Conservation (phyloP, 2,797 vertebrate species). For the Lophotriccus pileatus region DNA sequence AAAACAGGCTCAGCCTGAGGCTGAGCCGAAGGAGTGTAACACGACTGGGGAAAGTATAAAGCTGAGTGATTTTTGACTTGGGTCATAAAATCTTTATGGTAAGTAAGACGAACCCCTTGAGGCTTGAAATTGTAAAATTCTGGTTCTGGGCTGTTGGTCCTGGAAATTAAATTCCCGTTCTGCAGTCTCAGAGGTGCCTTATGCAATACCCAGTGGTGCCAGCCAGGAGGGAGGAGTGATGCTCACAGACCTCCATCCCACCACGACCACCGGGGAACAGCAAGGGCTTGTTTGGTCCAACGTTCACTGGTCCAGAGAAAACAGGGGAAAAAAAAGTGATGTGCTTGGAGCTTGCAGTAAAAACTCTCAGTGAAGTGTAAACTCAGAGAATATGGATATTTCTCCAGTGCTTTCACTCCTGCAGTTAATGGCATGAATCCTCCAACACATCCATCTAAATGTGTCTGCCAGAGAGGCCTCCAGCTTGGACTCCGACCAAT, state of each 20-base stretch:
- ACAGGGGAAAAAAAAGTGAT: neutral
- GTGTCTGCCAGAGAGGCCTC: neutral
- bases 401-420: neutral
- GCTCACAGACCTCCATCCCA: neutral
- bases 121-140: neutral
- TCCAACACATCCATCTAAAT: neutral
- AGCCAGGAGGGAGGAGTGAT: neutral
- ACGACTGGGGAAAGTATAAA: neutral
- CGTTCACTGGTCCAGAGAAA: neutral
- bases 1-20: neutral
- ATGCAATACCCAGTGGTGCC: neutral
- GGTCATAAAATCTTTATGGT: constrained; percentile 20
- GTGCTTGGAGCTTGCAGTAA: neutral
- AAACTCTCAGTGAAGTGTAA: neutral
- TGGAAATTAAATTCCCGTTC: neutral
- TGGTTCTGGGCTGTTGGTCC: neutral
- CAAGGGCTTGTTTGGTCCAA: neutral
- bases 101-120: neutral
- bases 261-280: neutral
- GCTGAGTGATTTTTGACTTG: neutral
- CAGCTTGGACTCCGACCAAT: neutral
- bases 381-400: neutral
- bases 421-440: neutral
- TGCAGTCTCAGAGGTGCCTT: neutral
- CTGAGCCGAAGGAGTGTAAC: neutral